Evolutionary conservation across 2,888 invertebrate genomes (phyloP).

Genomic region (Craniophora ligustri): DNA sequence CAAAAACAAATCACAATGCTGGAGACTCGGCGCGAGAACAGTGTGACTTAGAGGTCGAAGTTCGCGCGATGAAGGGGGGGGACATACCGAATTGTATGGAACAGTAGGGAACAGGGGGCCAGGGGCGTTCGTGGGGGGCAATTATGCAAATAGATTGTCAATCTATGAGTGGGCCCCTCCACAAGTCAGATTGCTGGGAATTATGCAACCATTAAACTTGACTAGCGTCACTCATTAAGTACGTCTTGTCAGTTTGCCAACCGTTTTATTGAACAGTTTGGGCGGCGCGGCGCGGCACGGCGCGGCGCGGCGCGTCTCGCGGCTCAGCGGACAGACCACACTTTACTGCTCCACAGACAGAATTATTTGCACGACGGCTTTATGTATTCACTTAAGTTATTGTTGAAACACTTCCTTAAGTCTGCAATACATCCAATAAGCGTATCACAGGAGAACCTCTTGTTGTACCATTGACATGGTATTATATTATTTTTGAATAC

Average conservation of each 20-base stretch:
- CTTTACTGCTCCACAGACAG: too few species aligned
- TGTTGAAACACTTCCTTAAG: too few species aligned
- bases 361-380: too few species aligned
- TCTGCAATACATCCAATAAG: too few species aligned
- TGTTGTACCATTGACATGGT: too few species aligned
- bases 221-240: constrained; percentile 14
- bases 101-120: background rate
- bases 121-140: constrained; percentile 7
- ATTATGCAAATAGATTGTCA: constrained; percentile 61
- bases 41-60: constrained; percentile 5
- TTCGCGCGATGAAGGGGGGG: background rate
- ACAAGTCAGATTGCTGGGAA: constrained; percentile 5
- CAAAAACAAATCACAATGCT: constrained; percentile 36
- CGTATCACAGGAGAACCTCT: too few species aligned
- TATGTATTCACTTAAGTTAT: too few species aligned
- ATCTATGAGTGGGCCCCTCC: constrained; percentile 47
- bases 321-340: background rate
- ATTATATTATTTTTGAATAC: too few species aligned
- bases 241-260: background rate
- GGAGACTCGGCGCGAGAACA: constrained; percentile 4
- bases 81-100: background rate
- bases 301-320: background rate
- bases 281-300: background rate
- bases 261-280: background rate
- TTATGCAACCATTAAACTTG: constrained; percentile 30